Base-by-base conservation (phyloP, 2,797 vertebrate species). In the Microctenopoma stevenorrisi region DNA sequence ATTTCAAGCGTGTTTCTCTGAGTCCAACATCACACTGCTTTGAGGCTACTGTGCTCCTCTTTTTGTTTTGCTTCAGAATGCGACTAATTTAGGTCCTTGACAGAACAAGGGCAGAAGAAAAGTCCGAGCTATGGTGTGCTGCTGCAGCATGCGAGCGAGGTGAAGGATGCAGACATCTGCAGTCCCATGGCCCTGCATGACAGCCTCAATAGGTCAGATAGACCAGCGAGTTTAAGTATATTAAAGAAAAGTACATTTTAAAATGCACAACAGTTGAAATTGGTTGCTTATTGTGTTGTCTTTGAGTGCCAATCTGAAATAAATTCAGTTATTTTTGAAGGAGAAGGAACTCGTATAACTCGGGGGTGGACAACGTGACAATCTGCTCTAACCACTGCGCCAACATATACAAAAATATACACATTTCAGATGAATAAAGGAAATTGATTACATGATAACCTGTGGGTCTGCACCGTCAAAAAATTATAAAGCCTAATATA, bases 101-200 rank as follows among this genome's bases (percentile, higher is more conserved):
- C 52, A 73, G 69, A 87, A 78, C 44, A 44, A 61, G 76, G 76
- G 61, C 74, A 72, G 38, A 38, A 35, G 51, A 77, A 51, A 40
- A 64, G 65, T 10, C 64, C 18, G 59, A 69, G 64, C 53, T 60
- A 5, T 43, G 15, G 50, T 48, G 25, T 52, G 59, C 56, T 47
- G 54, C 26, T 44, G 76, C 84, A 66, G 73, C 65, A 37, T 64
- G 49, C 2, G 0, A 37, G 37, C 10, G 50, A 10, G 18, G 18
- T 61, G 13, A 49, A 60, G 64, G 66, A 58, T 1, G 49, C 72
- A 68, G 61, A 51, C 73, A 78, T 65, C 82, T 80, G 83, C 83
- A 76, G 58, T 74, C 72, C 54, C 62, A 1, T 4, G 40, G 33
- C 52, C 7, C 51, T 56, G 64, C 25, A 50, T 63, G 58, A 52